A percentile compares a stretch with the other conserved stretches of the same genome.
Conservation (phyloP, 2,113 vertebrate species). For the Caranx melampygus region DNA sequence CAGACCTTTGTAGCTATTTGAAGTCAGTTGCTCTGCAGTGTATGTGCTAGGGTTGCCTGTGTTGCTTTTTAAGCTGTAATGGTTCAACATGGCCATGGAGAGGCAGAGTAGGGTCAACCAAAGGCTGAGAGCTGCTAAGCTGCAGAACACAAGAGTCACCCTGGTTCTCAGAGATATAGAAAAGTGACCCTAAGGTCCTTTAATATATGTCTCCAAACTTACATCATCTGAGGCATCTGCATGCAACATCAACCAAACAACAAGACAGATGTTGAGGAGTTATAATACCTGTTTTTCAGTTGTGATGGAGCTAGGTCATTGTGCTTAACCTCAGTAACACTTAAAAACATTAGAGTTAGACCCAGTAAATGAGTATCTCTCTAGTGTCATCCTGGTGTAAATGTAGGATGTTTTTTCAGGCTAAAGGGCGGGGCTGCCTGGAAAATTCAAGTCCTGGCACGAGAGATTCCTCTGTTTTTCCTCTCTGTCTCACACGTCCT, state of each 20-base stretch:
- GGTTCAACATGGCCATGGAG: conserved; percentile 13
- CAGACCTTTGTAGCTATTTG: too few species aligned
- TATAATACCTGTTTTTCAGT: neutral
- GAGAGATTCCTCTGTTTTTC: neutral
- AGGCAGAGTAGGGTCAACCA: conserved; percentile 35
- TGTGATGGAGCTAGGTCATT: neutral
- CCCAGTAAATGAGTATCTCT: neutral
- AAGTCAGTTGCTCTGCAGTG: too few species aligned
- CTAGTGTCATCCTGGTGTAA: neutral
- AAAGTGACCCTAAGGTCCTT: neutral
- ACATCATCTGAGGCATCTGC: neutral
- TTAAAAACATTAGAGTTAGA: neutral
- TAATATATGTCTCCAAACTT: neutral
- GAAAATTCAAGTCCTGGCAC: conserved; percentile 38
- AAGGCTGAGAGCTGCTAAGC: neutral
- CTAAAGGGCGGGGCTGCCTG: neutral
- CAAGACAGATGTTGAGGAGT: neutral
- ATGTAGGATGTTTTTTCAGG: conserved; percentile 11
- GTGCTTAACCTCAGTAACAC: neutral
- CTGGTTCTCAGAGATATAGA: neutral
- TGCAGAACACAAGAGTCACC: neutral
- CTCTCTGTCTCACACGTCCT: neutral
- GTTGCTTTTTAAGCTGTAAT: conserved; percentile 35
- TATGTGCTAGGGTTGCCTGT: neutral
- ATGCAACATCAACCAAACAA: conserved; percentile 13